Conservation (phyloP, 2,113 vertebrate species). For the Sander vitreus region DNA sequence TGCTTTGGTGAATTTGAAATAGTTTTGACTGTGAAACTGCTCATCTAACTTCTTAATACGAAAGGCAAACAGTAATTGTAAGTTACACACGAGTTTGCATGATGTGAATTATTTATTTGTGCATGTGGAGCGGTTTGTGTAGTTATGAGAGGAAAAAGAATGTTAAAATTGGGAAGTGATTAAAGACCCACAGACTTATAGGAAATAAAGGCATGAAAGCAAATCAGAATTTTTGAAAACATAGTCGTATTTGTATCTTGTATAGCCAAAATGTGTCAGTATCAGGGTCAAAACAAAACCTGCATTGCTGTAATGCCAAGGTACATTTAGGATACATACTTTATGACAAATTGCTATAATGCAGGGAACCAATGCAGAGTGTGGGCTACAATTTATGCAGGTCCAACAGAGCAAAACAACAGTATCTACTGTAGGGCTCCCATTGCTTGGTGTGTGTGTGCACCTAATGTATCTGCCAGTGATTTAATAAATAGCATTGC, state of each 20-base stretch:
- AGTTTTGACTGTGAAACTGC: slow-evolving; percentile 5
- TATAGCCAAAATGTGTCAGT: slow-evolving; percentile 57
- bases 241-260: slow-evolving; percentile 41
- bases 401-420: slow-evolving; percentile 53
- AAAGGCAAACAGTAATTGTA: slow-evolving; percentile 32
- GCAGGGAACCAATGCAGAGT: slow-evolving; percentile 54
- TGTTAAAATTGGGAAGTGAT: neutral
- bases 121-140: neutral
- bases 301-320: slow-evolving; percentile 67
- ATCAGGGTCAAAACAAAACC: slow-evolving; percentile 69
- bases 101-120: slow-evolving; percentile 38
- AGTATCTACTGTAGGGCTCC: slow-evolving; percentile 20
- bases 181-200: neutral
- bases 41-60: slow-evolving; percentile 14
- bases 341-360: slow-evolving; percentile 78
- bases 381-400: slow-evolving; percentile 37
- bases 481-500: slow-evolving; percentile 39
- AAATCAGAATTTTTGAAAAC: slow-evolving; percentile 5
- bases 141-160: neutral
- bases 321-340: slow-evolving; percentile 76
- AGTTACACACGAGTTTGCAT: slow-evolving; percentile 34
- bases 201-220: slow-evolving; percentile 11
- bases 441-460: neutral
- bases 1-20: slow-evolving; percentile 2
- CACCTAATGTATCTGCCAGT: neutral